phyloP scores from a whole-genome alignment of 2,888 invertebrate species.

The Phytoseiulus persimilis region DNA sequence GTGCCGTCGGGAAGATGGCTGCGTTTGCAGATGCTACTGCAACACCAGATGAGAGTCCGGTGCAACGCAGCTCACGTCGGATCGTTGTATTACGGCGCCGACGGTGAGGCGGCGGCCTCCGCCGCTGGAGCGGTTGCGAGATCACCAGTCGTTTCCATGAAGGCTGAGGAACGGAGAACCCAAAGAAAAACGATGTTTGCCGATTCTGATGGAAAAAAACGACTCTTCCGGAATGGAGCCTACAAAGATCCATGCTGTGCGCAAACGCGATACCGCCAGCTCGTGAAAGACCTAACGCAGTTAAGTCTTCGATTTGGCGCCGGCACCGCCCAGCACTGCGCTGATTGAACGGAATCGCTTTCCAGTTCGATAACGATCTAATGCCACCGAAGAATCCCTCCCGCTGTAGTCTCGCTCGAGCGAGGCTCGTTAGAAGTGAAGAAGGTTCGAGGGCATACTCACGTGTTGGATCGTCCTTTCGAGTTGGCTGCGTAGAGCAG shows the following conservation, averaged over 20 bases:
- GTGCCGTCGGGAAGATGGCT: neutral
- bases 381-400: neutral
- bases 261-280: neutral
- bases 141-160: neutral
- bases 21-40: neutral
- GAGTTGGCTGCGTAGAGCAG: constrained; percentile 45
- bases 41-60: neutral
- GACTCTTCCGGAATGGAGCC: neutral
- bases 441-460: neutral
- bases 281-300: neutral
- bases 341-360: neutral
- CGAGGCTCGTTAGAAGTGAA: neutral
- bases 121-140: neutral
- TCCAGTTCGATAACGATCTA: neutral
- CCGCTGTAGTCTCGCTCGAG: neutral
- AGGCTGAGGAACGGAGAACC: neutral
- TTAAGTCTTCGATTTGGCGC: neutral
- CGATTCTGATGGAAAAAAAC: neutral
- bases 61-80: neutral
- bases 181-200: neutral
- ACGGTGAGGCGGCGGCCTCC: too few relatives aligned
- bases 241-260: neutral
- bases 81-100: neutral
- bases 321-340: neutral
- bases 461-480: constrained; percentile 42